phyloP scores from a whole-genome alignment of 2,113 vertebrate genomes.

The Artemisiospiza belli region DNA sequence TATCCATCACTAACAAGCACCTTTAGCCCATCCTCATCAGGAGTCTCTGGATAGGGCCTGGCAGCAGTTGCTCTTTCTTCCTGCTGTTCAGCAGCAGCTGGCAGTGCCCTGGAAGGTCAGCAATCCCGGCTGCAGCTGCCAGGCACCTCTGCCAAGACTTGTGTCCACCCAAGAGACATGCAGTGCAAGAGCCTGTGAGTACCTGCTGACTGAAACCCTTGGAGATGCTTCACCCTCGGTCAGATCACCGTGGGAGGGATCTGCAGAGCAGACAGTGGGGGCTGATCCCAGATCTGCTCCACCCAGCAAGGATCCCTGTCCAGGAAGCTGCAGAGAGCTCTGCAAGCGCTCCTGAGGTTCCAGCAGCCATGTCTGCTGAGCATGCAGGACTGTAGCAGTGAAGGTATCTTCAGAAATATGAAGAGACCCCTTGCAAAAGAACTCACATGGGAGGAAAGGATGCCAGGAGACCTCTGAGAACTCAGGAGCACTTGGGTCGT shows the following conservation, averaged over 20 bases:
- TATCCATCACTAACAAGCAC: background rate
- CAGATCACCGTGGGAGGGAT: fast-evolving
- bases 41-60: background rate
- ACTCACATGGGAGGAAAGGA: background rate
- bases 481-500: background rate
- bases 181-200: background rate
- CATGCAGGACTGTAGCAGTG: fast-evolving
- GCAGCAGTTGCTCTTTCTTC: background rate
- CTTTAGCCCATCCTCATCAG: background rate
- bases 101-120: background rate
- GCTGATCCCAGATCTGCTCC: background rate
- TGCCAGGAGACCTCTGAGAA: background rate
- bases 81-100: background rate
- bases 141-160: background rate
- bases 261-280: background rate
- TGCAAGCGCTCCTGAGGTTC: background rate
- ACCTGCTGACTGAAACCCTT: background rate
- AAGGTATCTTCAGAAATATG: background rate
- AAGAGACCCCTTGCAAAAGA: background rate
- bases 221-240: background rate
- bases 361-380: background rate
- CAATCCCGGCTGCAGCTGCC: background rate
- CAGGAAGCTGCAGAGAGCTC: background rate
- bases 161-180: fast-evolving
- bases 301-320: background rate